These are phyloP conservation scores for Benitochromis conjunctus DNA, from an alignment of 2,113 vertebrate genomes.

Conservation along the genomic window DNA sequence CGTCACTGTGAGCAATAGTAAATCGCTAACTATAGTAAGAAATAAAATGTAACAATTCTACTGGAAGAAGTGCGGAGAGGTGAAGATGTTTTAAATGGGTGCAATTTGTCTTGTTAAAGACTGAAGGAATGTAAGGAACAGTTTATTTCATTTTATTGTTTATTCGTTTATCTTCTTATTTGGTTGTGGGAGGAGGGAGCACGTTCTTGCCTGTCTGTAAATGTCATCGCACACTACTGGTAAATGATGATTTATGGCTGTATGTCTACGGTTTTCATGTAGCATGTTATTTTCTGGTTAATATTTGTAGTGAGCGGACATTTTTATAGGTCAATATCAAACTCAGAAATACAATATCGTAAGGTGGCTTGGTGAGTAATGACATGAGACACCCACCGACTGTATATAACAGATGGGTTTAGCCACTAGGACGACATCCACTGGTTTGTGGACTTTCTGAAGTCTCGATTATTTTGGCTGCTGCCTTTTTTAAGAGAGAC, in stretches of 20 bases:
- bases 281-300: not conserved
- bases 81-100: too few relatives aligned
- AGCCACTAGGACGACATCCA: not conserved
- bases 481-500: not conserved
- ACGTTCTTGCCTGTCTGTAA: not conserved
- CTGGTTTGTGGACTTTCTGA: not conserved
- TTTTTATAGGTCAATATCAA: fast-evolving
- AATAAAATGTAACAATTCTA: too few relatives aligned
- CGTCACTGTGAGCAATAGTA: too few relatives aligned
- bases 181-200: not conserved
- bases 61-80: too few relatives aligned
- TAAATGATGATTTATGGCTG: not conserved
- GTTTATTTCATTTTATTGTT: not conserved
- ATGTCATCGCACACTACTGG: not conserved
- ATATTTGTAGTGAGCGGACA: not conserved
- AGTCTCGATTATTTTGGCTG: not conserved
- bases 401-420: not conserved
- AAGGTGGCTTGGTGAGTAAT: not conserved
- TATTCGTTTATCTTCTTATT: not conserved
- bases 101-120: not conserved
- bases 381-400: not conserved
- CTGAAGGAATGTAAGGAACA: not conserved
- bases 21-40: too few relatives aligned
- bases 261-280: not conserved
- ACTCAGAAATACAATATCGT: not conserved